These are phyloP conservation scores for Oxystoma pomonae DNA, from an alignment of 2,888 invertebrate species.

Conservation along the genomic window DNA sequence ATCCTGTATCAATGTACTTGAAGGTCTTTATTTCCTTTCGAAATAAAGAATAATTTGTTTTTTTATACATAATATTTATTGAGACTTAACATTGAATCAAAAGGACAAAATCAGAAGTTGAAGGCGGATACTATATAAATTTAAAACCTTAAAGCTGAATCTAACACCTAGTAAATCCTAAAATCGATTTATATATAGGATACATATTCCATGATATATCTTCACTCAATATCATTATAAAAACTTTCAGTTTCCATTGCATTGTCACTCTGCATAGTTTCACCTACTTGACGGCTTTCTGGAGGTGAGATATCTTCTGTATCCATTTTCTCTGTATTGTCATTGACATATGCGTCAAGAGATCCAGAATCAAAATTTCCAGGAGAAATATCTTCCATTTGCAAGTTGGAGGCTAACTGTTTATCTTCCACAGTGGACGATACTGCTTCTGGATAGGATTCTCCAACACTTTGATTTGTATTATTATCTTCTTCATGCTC, in stretches of 20 bases:
- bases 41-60: too few relatives aligned
- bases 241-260: background rate
- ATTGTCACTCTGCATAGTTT: background rate
- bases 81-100: too few relatives aligned
- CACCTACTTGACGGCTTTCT: constrained; percentile 3
- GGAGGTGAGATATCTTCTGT: background rate
- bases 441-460: constrained; percentile 3
- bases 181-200: too few relatives aligned
- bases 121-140: too few relatives aligned
- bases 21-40: too few relatives aligned
- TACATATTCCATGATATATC: too few relatives aligned
- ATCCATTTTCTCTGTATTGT: background rate
- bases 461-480: constrained; percentile 8
- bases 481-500: constrained; percentile 12
- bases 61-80: too few relatives aligned
- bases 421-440: constrained; percentile 2
- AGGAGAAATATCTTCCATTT: background rate
- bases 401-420: background rate
- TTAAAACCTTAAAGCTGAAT: too few relatives aligned
- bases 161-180: too few relatives aligned
- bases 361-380: constrained; percentile 1
- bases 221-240: background rate
- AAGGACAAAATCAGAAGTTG: too few relatives aligned
- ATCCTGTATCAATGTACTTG: too few relatives aligned
- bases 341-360: background rate